Evolutionary conservation across 2,888 invertebrate genomes (phyloP).

Genomic region (Onthophagus sagittarius): DNA sequence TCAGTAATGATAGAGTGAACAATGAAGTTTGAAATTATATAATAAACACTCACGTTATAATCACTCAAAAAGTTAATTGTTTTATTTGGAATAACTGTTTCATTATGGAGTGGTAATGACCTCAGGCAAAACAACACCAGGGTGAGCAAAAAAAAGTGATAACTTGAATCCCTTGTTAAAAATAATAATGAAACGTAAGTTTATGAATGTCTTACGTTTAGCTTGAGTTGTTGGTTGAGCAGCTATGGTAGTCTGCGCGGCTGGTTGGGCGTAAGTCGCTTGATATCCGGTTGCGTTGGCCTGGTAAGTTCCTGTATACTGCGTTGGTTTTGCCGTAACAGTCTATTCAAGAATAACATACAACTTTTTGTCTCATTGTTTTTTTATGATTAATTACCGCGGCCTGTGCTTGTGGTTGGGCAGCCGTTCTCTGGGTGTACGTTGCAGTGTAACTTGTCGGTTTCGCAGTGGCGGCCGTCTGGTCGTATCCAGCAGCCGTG

Average conservation of each 20-base stretch:
- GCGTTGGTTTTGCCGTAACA: constrained; percentile 54
- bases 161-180: too few relatives aligned
- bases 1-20: too few relatives aligned
- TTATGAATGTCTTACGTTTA: constrained; percentile 54
- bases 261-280: constrained; percentile 52
- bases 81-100: too few relatives aligned
- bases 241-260: constrained; percentile 56
- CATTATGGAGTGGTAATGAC: too few relatives aligned
- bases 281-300: constrained; percentile 50
- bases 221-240: constrained; percentile 54
- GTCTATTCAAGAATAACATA: constrained; percentile 35
- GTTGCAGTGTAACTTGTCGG: constrained; percentile 66
- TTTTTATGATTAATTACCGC: constrained; percentile 39
- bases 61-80: too few relatives aligned
- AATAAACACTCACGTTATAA: too few relatives aligned
- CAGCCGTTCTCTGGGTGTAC: constrained; percentile 51
- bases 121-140: too few relatives aligned
- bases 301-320: constrained; percentile 60
- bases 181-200: background rate
- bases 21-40: too few relatives aligned
- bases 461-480: constrained; percentile 57
- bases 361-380: background rate
- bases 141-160: too few relatives aligned
- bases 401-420: constrained; percentile 46
- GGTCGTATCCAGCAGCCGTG: constrained; percentile 57